Conservation (phyloP, 2,888 invertebrate species). For the Crepidodera aurea region DNA sequence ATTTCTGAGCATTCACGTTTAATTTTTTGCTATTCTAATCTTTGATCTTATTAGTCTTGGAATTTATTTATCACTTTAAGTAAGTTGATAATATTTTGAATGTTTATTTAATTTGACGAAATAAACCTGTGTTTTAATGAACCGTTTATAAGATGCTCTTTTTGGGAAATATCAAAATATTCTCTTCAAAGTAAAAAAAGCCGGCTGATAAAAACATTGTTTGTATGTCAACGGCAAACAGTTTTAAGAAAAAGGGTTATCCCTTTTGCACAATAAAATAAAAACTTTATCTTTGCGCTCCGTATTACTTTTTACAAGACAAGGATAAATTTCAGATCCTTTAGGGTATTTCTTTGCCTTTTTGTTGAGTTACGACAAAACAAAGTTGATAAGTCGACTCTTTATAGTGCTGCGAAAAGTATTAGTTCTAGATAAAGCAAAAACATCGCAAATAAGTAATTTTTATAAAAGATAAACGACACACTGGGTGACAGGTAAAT, state of each 20-base stretch:
- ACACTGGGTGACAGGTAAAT: no score
- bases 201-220: conserved; percentile 25
- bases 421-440: conserved; percentile 1
- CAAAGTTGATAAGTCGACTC: conserved; percentile 14
- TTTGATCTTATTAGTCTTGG: no score
- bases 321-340: conserved; percentile 20
- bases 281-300: conserved; percentile 30
- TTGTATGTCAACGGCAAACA: conserved; percentile 19
- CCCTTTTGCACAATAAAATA: conserved; percentile 21
- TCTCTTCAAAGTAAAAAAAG: no score
- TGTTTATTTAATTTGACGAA: no score
- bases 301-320: conserved; percentile 24
- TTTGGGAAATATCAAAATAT: no score
- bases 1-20: no score
- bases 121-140: no score
- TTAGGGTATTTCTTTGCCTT: not conserved
- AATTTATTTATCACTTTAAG: no score
- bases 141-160: no score
- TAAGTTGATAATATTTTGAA: no score
- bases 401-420: conserved; percentile 12
- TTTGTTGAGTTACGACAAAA: not conserved
- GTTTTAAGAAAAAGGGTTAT: conserved; percentile 16
- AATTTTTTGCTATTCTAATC: no score
- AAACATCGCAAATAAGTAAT: not conserved
- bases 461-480: no score